Conservation (phyloP, 2,888 invertebrate genomes). For the Pyrrhia umbra region DNA sequence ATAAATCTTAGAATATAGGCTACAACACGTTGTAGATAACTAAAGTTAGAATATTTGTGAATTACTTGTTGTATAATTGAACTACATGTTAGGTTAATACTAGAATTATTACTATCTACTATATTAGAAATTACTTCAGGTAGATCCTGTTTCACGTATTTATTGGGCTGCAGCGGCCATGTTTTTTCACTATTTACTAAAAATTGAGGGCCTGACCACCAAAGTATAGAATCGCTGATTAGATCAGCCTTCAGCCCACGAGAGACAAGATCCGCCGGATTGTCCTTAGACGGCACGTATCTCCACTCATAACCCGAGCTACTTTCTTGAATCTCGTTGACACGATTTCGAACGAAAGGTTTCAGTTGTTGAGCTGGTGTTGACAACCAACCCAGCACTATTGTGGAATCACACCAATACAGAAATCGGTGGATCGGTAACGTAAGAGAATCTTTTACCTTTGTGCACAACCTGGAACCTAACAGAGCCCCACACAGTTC, state of each 20-base stretch:
- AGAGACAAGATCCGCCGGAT: no score
- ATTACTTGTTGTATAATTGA: constrained; percentile 16
- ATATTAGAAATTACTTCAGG: constrained; percentile 8
- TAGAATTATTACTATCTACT: constrained; percentile 10
- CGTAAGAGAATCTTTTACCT: constrained; percentile 7
- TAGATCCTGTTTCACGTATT: no score
- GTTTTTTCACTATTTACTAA: constrained; percentile 11
- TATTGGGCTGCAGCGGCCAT: constrained; percentile 16
- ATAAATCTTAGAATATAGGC: constrained; percentile 18
- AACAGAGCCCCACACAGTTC: constrained; percentile 63
- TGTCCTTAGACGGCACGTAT: constrained; percentile 53
- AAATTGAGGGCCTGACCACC: constrained; percentile 52
- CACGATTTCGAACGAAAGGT: constrained; percentile 56
- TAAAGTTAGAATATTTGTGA: constrained; percentile 17
- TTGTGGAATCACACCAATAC: constrained; percentile 62
- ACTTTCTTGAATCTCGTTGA: constrained; percentile 57
- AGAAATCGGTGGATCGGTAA: constrained; percentile 12
- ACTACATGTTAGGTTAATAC: constrained; percentile 2
- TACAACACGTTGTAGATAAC: not conserved
- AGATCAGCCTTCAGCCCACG: constrained; percentile 46
- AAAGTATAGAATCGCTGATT: constrained; percentile 39
- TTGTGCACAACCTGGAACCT: constrained; percentile 28
- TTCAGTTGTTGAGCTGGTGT: constrained; percentile 44
- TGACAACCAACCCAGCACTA: constrained; percentile 59
- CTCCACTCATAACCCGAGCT: constrained; percentile 45